Percentiles rank a stretch among this genome's conserved stretches.
Evolutionary conservation across 2,797 vertebrate species (phyloP).

Genomic region (Gymnocypris eckloni): DNA sequence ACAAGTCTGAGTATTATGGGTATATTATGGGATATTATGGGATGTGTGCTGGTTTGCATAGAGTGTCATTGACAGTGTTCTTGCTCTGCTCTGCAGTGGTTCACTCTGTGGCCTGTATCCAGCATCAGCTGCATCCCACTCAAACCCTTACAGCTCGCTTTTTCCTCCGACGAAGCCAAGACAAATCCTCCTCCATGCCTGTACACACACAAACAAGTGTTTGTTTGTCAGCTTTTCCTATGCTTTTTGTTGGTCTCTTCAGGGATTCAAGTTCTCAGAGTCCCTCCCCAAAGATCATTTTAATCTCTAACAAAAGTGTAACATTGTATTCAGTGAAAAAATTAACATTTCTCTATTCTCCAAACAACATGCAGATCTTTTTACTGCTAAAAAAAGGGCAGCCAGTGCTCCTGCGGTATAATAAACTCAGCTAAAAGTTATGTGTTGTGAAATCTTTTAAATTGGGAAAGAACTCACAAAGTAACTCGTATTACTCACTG

Average conservation of each 20-base stretch:
- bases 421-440: not conserved
- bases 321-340: not conserved
- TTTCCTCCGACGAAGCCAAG: constrained; percentile 89
- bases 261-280: not conserved
- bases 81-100: not conserved
- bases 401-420: not conserved
- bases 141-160: constrained; percentile 88
- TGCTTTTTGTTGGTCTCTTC: not conserved
- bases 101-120: not conserved
- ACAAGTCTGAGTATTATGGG: not conserved
- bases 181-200: constrained; percentile 70
- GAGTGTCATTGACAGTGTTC: not conserved
- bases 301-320: not conserved
- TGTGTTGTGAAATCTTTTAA: not conserved
- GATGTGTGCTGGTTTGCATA: not conserved
- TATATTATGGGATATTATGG: constrained; percentile 1
- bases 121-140: constrained; percentile 53
- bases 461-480: not conserved
- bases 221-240: not conserved
- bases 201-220: constrained; percentile 49
- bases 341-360: not conserved
- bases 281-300: not conserved
- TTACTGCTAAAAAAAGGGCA: not conserved
- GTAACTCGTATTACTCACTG: not conserved
- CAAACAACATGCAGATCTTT: not conserved